These are phyloP conservation scores for Cerceris ruficornis DNA, from an alignment of 2,888 invertebrate genomes.

Conservation along the genomic window DNA sequence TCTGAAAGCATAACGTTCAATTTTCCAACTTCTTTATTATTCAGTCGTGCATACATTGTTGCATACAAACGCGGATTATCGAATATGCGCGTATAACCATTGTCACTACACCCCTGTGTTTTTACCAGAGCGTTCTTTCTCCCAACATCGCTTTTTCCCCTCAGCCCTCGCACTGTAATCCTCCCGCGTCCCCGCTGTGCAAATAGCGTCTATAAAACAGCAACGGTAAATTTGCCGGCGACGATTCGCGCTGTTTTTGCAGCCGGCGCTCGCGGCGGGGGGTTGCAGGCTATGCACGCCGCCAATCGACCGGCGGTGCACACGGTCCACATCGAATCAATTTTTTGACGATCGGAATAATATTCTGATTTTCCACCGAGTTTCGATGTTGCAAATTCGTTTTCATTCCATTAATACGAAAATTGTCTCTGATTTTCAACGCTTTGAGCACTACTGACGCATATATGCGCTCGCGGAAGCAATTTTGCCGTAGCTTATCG, in stretches of 20 bases:
- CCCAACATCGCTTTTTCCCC: neutral
- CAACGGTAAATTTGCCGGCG: slow-evolving; percentile 60
- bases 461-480: no score
- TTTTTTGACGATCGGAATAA: slow-evolving; percentile 35
- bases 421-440: no score
- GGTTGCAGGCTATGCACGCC: neutral
- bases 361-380: slow-evolving; percentile 12
- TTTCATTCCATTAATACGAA: neutral
- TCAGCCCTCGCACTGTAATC: slow-evolving; percentile 43
- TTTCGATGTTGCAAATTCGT: neutral
- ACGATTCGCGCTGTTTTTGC: slow-evolving; percentile 67
- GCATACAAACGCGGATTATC: no score
- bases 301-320: slow-evolving; percentile 13
- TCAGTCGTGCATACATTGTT: no score
- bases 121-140: slow-evolving; percentile 6
- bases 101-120: no score
- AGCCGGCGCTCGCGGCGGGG: slow-evolving; percentile 45
- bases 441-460: no score
- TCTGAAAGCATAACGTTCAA: no score
- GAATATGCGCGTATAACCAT: no score
- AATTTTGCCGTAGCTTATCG: no score
- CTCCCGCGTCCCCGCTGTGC: slow-evolving; percentile 33
- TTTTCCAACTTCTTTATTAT: no score
- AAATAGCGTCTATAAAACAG: slow-evolving; percentile 59
- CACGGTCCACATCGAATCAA: slow-evolving; percentile 25